These are phyloP conservation scores for Centropus unirufus DNA, from an alignment of 2,113 vertebrate species.

Conservation along the genomic window DNA sequence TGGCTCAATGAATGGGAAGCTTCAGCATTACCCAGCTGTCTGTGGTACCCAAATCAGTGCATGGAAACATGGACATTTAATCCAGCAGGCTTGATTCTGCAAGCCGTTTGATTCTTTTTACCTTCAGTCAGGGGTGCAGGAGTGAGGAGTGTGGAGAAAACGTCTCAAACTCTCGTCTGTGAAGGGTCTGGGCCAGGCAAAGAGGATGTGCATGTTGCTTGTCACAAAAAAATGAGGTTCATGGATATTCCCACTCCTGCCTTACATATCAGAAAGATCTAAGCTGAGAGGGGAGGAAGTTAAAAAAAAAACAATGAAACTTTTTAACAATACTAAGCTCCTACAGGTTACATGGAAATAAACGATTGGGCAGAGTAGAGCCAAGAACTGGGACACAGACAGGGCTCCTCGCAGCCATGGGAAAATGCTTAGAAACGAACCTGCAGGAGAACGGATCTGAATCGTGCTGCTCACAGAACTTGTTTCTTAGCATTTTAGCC, in stretches of 20 bases:
- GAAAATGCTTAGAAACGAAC: background rate
- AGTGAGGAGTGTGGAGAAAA: background rate
- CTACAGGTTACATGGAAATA: background rate
- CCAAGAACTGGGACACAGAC: background rate
- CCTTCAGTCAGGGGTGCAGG: background rate
- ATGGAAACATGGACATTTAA: background rate
- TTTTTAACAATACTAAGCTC: background rate
- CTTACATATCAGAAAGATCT: background rate
- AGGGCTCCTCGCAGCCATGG: background rate
- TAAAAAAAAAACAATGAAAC: accelerated
- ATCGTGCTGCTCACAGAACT: background rate
- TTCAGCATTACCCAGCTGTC: background rate
- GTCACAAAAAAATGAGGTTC: background rate
- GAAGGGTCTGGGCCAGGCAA: background rate
- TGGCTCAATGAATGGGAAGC: background rate
- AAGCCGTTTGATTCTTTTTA: background rate
- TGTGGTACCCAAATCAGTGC: background rate
- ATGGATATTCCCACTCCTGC: too few relatives aligned
- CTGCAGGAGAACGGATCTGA: background rate
- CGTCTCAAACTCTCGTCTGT: background rate
- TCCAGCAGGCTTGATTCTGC: background rate
- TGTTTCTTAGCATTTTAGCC: background rate
- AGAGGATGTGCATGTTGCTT: background rate
- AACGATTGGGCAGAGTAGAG: background rate
- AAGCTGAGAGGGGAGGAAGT: background rate